phyloP scores from a whole-genome alignment of 2,888 invertebrate genomes.

The Peribatodes rhomboidaria region DNA sequence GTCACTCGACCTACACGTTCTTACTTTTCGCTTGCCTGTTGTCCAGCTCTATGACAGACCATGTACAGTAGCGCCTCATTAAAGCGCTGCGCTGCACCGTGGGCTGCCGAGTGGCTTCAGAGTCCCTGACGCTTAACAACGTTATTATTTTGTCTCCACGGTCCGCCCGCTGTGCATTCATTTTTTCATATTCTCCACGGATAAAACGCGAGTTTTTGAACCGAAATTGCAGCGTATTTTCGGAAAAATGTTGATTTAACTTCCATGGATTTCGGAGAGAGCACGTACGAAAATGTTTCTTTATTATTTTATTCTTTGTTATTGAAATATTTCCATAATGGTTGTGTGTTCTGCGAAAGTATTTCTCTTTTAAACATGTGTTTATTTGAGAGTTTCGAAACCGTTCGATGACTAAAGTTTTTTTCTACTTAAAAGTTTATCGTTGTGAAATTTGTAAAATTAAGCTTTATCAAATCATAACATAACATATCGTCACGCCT shows the following conservation, averaged over 20 bases:
- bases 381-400: no score
- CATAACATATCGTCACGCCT: no score
- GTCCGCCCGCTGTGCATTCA: constrained; percentile 12
- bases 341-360: no score
- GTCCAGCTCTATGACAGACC: constrained; percentile 12
- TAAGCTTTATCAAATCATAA: no score
- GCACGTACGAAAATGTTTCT: constrained; percentile 6
- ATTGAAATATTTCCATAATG: neutral
- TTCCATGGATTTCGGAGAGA: neutral
- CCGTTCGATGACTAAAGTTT: no score
- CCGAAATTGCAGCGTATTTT: constrained; percentile 19
- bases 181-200: constrained; percentile 29
- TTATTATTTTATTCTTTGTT: neutral
- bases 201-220: constrained; percentile 31
- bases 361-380: no score
- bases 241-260: constrained; percentile 19
- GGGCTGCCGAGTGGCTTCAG: constrained; percentile 44
- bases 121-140: constrained; percentile 46
- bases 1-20: no score
- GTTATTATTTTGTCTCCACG: constrained; percentile 46
- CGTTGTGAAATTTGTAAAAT: no score
- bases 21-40: no score
- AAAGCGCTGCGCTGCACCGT: constrained; percentile 41
- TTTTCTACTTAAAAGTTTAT: no score
- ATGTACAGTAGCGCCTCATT: constrained; percentile 41